Evolutionary conservation across 1,140 invertebrate genomes (phyloP).

Genomic region (Vollenhovia emeryi): DNA sequence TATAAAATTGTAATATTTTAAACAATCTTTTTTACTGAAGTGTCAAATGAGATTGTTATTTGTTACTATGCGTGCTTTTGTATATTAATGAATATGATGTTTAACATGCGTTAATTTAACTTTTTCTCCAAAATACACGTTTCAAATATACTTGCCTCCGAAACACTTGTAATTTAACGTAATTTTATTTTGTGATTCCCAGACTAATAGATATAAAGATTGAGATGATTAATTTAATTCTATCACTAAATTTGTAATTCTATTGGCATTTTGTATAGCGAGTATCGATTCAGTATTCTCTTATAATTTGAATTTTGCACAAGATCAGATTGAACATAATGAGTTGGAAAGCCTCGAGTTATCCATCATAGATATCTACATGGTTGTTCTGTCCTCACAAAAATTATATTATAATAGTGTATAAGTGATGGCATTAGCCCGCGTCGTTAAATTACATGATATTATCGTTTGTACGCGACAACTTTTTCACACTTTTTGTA

Average conservation of each 20-base stretch:
- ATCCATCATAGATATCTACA: background rate
- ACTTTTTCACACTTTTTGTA: background rate
- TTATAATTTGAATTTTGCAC: constrained; percentile 9
- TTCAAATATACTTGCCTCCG: background rate
- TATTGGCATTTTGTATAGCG: background rate
- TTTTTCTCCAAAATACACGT: background rate
- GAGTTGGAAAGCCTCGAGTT: background rate
- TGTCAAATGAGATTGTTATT: background rate
- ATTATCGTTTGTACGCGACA: background rate
- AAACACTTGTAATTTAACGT: background rate
- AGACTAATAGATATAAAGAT: background rate
- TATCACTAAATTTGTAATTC: background rate
- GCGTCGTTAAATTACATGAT: background rate
- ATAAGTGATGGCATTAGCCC: background rate
- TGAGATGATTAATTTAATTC: background rate
- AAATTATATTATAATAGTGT: background rate
- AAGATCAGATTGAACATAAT: background rate
- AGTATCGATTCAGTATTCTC: background rate
- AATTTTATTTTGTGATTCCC: background rate
- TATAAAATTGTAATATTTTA: background rate
- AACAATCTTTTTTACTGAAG: background rate
- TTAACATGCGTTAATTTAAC: background rate
- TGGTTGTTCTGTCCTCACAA: background rate
- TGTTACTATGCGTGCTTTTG: background rate
- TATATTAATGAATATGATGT: background rate